Base-by-base conservation (phyloP, 2,888 invertebrate species). In the Pseudococcus longispinus region DNA sequence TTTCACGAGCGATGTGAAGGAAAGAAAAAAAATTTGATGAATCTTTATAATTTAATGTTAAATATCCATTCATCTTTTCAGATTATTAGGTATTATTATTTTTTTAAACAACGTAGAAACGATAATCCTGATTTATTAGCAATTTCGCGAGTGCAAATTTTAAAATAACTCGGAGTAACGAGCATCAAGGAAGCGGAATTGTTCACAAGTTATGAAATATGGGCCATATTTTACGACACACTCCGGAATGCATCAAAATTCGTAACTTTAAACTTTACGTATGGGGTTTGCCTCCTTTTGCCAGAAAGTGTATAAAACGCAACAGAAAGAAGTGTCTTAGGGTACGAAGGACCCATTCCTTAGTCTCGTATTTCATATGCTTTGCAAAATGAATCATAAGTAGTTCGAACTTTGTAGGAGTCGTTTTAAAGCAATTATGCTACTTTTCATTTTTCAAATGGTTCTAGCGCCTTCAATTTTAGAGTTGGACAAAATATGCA, bases 71-170 rank as follows among this genome's bases (percentile, higher is more conserved):
- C 70, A 29, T 70, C 70, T 70, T 70, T n/a, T 29, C 29, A 70
- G 29, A 70, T 70, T 70, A 70, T 70, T 37, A 37, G 5, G n/a
- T n/a, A n/a, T n/a, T n/a, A n/a, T 37, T 37, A 5, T 32, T 32
- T 70, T 70, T 70, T 70, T 70, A 18, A 70, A 70, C 70, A 70
- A 29, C 29, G 70, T 70, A 29, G 29, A 29, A 70, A 70, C 70
- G 70, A 70, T 70, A 70, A 70, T 70, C 29, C 70, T 70, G 70
- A 70, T 70, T 70, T 70, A 70, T 70, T 29, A 70, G 70, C 29
- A 29, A 70, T 29, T 70, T 18, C 32, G 13, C 70, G 29, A 70
- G 70, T 70, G 70, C 65, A 65, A 65, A 65, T 65, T 65, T 65
- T 65, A 65, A 65, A 65, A 65, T 65, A 65, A 65, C 65, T 29